These are phyloP conservation scores for Phalacrocorax brasilianus DNA, from an alignment of 2,113 vertebrate genomes.

Conservation along the genomic window DNA sequence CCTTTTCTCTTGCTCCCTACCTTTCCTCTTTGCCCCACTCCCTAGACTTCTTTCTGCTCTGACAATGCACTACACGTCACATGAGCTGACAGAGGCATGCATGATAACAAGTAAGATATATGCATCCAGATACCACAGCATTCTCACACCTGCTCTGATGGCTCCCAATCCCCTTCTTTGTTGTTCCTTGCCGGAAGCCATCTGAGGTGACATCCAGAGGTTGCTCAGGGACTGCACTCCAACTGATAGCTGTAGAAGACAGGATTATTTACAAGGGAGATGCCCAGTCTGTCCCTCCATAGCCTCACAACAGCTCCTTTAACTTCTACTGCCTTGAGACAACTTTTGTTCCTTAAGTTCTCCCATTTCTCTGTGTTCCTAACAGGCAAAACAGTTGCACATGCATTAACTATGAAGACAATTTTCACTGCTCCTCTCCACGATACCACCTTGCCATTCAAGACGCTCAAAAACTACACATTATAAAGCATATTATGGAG, in stretches of 20 bases:
- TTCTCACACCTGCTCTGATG: conserved; percentile 81
- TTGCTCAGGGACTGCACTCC: conserved; percentile 85
- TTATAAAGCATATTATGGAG: background rate
- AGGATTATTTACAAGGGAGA: background rate
- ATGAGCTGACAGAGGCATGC: background rate
- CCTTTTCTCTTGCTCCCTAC: background rate
- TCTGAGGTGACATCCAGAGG: conserved; percentile 93
- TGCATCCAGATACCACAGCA: background rate
- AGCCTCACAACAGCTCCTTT: background rate
- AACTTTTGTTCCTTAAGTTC: background rate
- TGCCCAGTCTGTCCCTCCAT: background rate
- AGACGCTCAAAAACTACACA: background rate
- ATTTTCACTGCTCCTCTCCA: background rate
- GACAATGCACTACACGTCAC: background rate
- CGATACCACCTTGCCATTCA: background rate
- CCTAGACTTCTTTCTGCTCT: background rate
- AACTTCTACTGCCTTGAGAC: background rate
- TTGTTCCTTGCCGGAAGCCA: conserved; percentile 92
- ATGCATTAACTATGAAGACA: background rate
- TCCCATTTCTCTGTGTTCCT: background rate
- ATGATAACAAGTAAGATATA: background rate
- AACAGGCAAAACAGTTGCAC: background rate
- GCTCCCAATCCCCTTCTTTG: conserved; percentile 81
- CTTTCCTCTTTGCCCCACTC: background rate
- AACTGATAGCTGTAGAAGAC: conserved; percentile 86